Conservation (phyloP, 37 sponge, comb jelly and placozoan species). For the Lycopodina hypogea region DNA sequence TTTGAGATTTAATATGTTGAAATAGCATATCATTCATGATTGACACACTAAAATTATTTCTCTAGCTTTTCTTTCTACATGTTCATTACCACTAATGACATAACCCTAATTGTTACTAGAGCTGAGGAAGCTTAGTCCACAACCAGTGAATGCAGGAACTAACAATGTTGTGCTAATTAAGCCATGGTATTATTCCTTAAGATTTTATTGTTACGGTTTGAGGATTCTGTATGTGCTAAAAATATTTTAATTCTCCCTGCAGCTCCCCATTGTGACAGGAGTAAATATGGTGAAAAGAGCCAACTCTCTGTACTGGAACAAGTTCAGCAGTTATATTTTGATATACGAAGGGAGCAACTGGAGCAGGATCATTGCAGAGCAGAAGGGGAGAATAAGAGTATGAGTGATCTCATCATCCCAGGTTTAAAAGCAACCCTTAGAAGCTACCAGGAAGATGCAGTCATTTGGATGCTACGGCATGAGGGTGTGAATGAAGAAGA, state of each 20-base stretch:
- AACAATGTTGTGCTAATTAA: no score
- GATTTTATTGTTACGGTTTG: no score
- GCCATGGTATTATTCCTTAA: no score
- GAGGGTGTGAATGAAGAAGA: conserved; percentile 17
- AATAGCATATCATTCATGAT: no score
- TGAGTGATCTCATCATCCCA: background rate
- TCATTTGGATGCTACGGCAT: conserved; percentile 73
- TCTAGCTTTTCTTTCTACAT: no score
- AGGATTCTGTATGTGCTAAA: no score
- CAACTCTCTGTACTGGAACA: background rate
- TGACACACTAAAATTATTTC: no score
- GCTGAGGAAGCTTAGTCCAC: no score
- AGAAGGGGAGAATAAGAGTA: background rate
- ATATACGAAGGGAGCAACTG: background rate
- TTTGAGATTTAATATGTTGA: no score
- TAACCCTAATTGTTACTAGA: no score
- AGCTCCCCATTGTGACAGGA: background rate
- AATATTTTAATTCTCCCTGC: background rate
- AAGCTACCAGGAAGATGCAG: conserved; percentile 66
- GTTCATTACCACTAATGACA: no score
- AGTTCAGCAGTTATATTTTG: conserved; percentile 15
- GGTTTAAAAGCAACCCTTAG: conserved; percentile 41
- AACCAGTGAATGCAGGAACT: no score
- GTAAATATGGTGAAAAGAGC: background rate
- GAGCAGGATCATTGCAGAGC: background rate